Conservation (phyloP, 2,113 vertebrate species). For the Catagonus wagneri region DNA sequence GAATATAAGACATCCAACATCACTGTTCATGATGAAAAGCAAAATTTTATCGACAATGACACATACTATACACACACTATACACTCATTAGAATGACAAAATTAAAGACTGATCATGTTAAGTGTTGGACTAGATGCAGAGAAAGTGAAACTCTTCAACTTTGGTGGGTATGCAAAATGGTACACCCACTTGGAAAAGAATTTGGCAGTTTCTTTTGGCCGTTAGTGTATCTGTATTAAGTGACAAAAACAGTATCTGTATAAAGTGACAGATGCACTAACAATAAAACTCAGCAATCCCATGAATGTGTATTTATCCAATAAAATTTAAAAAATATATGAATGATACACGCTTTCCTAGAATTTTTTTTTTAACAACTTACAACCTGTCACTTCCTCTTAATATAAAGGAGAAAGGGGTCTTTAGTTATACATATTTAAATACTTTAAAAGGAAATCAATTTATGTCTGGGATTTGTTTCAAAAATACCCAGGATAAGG, state of each 20-base stretch:
- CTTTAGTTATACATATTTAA: not conserved
- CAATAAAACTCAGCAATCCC: not conserved
- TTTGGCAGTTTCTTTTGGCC: not conserved
- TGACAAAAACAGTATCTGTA: not conserved
- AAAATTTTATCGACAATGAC: not conserved
- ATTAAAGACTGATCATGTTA: not conserved
- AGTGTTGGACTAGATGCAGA: not conserved
- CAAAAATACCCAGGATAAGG: not conserved
- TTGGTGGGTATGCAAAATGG: not conserved
- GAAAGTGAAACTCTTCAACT: not conserved
- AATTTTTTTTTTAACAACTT: not conserved
- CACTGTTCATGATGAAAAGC: not conserved
- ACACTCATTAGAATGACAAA: not conserved
- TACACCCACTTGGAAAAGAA: not conserved
- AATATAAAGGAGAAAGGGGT: not conserved
- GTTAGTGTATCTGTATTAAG: not conserved
- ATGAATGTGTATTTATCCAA: not conserved
- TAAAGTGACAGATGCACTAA: not conserved
- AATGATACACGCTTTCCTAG: not conserved
- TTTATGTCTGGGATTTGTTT: not conserved
- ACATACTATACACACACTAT: not conserved
- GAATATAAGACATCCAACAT: not conserved
- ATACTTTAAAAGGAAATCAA: slow-evolving; percentile 6
- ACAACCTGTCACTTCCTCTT: not conserved
- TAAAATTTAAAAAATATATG: not conserved